Evolutionary conservation across 92 coral and sea anemone species (phyloP).

Genomic region (Porites evermanni): DNA sequence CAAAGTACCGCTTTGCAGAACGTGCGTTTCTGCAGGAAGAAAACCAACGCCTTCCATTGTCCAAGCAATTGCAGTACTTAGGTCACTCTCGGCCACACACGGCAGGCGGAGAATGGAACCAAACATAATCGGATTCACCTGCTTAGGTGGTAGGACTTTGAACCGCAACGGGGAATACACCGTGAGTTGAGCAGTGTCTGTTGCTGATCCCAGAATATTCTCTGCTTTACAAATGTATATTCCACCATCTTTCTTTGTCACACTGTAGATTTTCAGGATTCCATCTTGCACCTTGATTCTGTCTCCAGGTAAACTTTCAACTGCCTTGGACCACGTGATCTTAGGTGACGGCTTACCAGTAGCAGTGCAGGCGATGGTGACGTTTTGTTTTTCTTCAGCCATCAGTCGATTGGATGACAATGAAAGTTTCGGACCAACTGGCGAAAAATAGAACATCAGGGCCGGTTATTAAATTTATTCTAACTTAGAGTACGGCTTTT

Average conservation of each 20-base stretch:
- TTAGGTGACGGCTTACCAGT: neutral
- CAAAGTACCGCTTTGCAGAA: neutral
- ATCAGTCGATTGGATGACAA: neutral
- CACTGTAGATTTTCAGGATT: neutral
- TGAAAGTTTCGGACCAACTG: neutral
- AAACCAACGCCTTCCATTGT: neutral
- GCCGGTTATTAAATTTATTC: too few species aligned
- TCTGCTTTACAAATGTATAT: neutral
- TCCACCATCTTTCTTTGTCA: neutral
- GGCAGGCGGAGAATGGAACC: too few species aligned
- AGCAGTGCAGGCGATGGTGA: neutral
- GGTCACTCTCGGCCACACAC: too few species aligned
- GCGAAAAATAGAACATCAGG: neutral
- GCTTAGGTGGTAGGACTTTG: too few species aligned
- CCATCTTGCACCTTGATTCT: neutral
- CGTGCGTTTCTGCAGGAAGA: neutral
- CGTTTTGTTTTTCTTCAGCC: neutral
- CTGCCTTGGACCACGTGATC: neutral
- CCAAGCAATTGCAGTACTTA: too few species aligned
- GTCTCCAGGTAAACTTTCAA: neutral
- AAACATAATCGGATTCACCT: too few species aligned
- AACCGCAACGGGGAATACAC: too few species aligned
- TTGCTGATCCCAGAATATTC: neutral
- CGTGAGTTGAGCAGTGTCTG: neutral
- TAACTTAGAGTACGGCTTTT: too few species aligned